Conservation (phyloP, 2,797 vertebrate species). For the Setipinna tenuifilis region DNA sequence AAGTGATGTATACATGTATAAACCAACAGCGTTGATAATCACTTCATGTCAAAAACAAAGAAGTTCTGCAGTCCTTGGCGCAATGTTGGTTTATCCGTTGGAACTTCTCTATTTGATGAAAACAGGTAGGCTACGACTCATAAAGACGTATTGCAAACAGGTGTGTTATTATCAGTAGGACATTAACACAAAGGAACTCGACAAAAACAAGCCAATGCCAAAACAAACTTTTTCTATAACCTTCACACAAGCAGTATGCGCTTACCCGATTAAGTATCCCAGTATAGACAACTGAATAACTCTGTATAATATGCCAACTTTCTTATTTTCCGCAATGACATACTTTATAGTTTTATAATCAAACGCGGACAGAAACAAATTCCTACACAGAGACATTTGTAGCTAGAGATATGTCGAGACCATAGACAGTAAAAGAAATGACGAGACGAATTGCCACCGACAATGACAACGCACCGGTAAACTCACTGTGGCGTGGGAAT, state of each 20-base stretch:
- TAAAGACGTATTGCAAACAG: no score
- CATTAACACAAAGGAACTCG: background rate
- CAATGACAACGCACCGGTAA: no score
- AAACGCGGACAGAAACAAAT: slow-evolving; percentile 70
- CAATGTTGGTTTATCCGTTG: no score
- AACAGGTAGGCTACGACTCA: no score
- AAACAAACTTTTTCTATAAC: background rate
- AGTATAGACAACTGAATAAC: slow-evolving; percentile 83
- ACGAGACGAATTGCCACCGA: no score
- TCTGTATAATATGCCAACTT: slow-evolving; percentile 88
- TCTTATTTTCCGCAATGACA: slow-evolving; percentile 86
- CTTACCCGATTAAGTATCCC: slow-evolving; percentile 82
- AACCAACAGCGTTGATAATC: background rate
- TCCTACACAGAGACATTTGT: background rate
- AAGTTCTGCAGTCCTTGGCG: background rate
- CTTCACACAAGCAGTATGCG: background rate
- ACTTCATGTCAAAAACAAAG: background rate
- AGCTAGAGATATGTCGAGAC: no score
- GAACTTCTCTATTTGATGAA: no score
- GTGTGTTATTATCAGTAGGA: no score
- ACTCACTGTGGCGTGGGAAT: no score
- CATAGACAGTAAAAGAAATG: no score
- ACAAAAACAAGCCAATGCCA: background rate
- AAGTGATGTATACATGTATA: background rate
- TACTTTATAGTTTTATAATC: slow-evolving; percentile 91